A percentile compares a stretch with the other conserved stretches of the same genome.
Evolutionary conservation across 2,113 vertebrate species (phyloP).

Genomic region (Oenanthe oenanthe): DNA sequence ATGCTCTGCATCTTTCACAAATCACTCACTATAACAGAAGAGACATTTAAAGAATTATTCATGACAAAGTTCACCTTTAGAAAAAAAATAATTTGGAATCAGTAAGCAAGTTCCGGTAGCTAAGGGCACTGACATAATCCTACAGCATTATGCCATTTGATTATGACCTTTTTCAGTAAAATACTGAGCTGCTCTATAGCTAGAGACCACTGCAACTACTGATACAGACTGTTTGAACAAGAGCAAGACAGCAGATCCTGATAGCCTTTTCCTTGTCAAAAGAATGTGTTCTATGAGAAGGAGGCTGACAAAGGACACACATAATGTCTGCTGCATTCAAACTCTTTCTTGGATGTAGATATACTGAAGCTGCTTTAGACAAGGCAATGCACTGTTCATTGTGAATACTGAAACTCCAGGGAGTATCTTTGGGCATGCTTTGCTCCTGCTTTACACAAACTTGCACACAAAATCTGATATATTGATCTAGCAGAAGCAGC

Average conservation of each 20-base stretch:
- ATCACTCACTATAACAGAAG: background rate
- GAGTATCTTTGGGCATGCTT: background rate
- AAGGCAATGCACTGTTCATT: background rate
- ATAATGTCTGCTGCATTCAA: background rate
- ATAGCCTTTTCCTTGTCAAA: background rate
- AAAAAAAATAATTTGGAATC: background rate
- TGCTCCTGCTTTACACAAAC: background rate
- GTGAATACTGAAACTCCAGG: background rate
- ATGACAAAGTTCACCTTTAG: background rate
- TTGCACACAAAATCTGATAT: background rate
- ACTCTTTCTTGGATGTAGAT: background rate
- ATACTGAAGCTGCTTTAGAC: background rate
- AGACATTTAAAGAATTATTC: background rate
- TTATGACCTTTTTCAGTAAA: background rate
- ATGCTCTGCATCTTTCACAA: background rate
- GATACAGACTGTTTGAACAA: background rate
- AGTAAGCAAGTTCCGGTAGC: background rate
- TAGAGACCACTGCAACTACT: background rate
- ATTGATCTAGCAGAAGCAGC: background rate
- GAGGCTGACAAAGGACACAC: background rate
- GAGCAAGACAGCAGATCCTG: background rate
- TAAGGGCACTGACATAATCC: background rate
- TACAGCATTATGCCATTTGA: background rate
- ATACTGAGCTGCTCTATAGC: background rate
- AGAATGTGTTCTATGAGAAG: background rate